Percentiles rank a stretch among this genome's conserved stretches.
phyloP scores from a whole-genome alignment of 1,140 invertebrate genomes.

The Danaus plexippus region DNA sequence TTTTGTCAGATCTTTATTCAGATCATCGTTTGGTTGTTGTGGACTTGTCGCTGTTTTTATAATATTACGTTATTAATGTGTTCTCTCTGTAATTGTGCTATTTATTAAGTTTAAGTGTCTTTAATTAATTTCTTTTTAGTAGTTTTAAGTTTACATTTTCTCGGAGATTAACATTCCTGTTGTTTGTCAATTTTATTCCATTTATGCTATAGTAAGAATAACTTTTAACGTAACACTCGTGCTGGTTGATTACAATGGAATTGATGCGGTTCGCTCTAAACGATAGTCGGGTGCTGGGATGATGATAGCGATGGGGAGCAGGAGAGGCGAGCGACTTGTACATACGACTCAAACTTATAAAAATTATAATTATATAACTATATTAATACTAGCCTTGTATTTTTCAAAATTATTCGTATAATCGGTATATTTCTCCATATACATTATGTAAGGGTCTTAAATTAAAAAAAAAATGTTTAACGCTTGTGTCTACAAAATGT shows the following conservation, averaged over 20 bases:
- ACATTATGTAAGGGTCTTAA: too few relatives aligned
- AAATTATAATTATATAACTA: neutral
- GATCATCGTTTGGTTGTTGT: neutral
- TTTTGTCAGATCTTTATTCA: constrained; percentile 3
- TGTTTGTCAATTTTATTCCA: too few relatives aligned
- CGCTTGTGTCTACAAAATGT: constrained; percentile 12
- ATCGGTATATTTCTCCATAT: neutral
- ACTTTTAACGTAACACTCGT: too few relatives aligned
- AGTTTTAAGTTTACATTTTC: too few relatives aligned
- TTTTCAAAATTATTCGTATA: neutral
- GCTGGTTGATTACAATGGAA: constrained; percentile 6
- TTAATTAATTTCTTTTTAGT: too few relatives aligned
- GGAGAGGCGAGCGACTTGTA: constrained; percentile 2
- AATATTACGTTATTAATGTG: neutral
- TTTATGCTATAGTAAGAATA: too few relatives aligned
- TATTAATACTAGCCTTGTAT: constrained; percentile 5
- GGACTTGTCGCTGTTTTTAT: constrained; percentile 1
- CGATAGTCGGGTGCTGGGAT: constrained; percentile 4
- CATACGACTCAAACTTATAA: constrained; percentile 8
- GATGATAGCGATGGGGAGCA: constrained; percentile 8
- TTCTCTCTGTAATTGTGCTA: too few relatives aligned
- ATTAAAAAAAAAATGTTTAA: neutral
- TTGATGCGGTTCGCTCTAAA: constrained; percentile 9
- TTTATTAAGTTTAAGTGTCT: too few relatives aligned
- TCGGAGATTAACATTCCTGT: too few relatives aligned